phyloP scores from a whole-genome alignment of 2,797 vertebrate genomes.

The Myotis findleyi region DNA sequence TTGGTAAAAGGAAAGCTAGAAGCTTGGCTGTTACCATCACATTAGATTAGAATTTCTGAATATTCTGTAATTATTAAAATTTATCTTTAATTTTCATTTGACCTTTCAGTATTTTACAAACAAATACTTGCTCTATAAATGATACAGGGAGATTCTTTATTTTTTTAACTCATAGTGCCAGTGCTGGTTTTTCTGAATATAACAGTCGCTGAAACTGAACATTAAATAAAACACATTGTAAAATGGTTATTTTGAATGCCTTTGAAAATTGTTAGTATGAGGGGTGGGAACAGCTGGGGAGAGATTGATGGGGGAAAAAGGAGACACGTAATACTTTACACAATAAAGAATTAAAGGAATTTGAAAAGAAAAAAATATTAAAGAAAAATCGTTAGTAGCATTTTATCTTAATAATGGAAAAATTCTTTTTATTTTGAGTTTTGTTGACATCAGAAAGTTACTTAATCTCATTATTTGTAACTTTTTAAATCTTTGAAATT shows the following conservation, averaged over 20 bases:
- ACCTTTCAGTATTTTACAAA: background rate
- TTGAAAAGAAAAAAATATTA: no score
- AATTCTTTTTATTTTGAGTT: background rate
- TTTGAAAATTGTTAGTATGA: conserved; percentile 10
- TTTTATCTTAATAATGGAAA: conserved; percentile 43
- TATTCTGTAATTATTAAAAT: conserved; percentile 39
- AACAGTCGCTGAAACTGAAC: conserved; percentile 7
- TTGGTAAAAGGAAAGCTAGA: background rate
- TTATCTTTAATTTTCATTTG: conserved; percentile 54
- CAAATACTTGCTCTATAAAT: conserved; percentile 13
- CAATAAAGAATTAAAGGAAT: no score
- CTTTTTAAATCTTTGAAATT: conserved; percentile 51
- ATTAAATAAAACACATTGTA: background rate
- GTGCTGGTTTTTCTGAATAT: background rate
- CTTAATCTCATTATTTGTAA: conserved; percentile 34
- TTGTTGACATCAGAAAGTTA: conserved; percentile 46
- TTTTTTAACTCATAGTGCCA: conserved; percentile 11
- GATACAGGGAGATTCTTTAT: background rate
- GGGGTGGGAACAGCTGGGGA: no score
- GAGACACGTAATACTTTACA: no score
- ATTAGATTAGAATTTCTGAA: conserved; percentile 31
- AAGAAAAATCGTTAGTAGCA: background rate
- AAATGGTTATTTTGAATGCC: background rate
- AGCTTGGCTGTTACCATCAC: background rate
- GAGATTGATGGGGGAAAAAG: no score